Percentiles rank a stretch among this genome's conserved stretches.
phyloP scores from a whole-genome alignment of 64 coral and sea anemone species.

The Hydrozoanthus tunicans region DNA sequence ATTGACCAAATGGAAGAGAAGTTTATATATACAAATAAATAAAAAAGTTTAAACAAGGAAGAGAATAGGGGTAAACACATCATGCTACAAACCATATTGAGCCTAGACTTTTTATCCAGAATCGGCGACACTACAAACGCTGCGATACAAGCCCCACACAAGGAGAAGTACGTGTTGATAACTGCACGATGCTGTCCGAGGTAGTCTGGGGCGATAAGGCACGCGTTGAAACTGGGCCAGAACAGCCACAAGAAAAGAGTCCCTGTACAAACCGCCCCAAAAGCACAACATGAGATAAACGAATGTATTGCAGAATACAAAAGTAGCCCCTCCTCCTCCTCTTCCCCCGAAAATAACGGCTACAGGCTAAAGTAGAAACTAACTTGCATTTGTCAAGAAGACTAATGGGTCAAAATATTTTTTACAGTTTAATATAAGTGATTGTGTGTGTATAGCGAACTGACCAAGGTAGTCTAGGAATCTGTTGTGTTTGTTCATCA shows the following conservation, averaged over 20 bases:
- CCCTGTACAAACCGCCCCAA: slow-evolving; percentile 14
- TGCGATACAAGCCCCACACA: slow-evolving; percentile 48
- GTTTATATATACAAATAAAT: not conserved
- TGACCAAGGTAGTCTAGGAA: no score
- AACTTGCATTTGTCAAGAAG: no score
- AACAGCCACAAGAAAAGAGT: slow-evolving; percentile 70
- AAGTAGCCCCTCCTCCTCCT: no score
- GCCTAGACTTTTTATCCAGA: slow-evolving; percentile 33
- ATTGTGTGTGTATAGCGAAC: no score
- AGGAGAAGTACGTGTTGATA: slow-evolving; percentile 66
- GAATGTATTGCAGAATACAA: no score
- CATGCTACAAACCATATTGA: slow-evolving; percentile 52
- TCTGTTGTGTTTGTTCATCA: no score
- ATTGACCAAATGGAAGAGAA: not conserved
- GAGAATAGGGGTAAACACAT: not conserved
- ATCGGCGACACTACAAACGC: slow-evolving; percentile 47
- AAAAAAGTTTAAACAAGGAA: no score
- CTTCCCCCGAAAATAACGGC: not conserved
- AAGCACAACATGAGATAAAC: no score
- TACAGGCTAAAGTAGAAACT: not conserved
- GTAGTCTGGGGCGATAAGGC: slow-evolving; percentile 27
- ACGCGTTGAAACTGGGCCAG: slow-evolving; percentile 71
- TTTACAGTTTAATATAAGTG: no score
- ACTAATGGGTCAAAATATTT: no score
- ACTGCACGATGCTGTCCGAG: slow-evolving; percentile 56